Evolutionary conservation across 2,113 vertebrate genomes (phyloP).

Genomic region (Neodontobutis hainanensis): DNA sequence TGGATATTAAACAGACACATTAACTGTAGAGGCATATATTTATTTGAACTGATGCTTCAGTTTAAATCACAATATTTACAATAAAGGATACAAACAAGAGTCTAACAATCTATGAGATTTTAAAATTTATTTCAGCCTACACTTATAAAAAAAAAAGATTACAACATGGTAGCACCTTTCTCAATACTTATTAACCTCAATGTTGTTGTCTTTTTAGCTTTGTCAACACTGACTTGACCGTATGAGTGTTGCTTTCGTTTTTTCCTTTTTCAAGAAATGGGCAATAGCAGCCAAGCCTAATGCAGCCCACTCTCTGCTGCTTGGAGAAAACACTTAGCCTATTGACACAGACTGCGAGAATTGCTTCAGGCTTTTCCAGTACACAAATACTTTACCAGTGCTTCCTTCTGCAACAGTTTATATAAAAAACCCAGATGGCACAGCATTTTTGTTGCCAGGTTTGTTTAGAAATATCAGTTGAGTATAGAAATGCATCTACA

Average conservation of each 20-base stretch:
- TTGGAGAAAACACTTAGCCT: constrained; percentile 65
- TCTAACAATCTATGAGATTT: background rate
- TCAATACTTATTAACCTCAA: constrained; percentile 33
- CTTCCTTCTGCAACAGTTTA: constrained; percentile 42
- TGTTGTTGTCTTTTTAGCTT: constrained; percentile 21
- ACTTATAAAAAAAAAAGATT: background rate
- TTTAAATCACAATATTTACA: constrained; percentile 6
- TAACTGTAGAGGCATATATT: background rate
- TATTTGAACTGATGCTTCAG: background rate
- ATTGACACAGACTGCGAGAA: constrained; percentile 59
- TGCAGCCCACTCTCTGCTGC: constrained; percentile 54
- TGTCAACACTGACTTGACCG: constrained; percentile 38
- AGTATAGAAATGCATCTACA: background rate
- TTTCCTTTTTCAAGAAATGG: constrained; percentile 30
- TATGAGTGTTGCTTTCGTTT: constrained; percentile 20
- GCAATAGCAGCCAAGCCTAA: constrained; percentile 45
- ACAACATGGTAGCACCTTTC: constrained; percentile 6
- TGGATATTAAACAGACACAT: too few relatives aligned
- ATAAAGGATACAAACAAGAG: background rate
- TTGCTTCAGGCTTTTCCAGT: constrained; percentile 54
- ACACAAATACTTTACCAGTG: constrained; percentile 50
- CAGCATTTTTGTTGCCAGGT: constrained; percentile 30
- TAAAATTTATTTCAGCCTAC: background rate
- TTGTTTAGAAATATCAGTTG: constrained; percentile 13
- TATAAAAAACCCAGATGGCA: constrained; percentile 37